A percentile compares a stretch with the other conserved stretches of the same genome.
These are phyloP conservation scores for Temnothorax nylanderi DNA, from an alignment of 1,140 invertebrate species.

Conservation along the genomic window DNA sequence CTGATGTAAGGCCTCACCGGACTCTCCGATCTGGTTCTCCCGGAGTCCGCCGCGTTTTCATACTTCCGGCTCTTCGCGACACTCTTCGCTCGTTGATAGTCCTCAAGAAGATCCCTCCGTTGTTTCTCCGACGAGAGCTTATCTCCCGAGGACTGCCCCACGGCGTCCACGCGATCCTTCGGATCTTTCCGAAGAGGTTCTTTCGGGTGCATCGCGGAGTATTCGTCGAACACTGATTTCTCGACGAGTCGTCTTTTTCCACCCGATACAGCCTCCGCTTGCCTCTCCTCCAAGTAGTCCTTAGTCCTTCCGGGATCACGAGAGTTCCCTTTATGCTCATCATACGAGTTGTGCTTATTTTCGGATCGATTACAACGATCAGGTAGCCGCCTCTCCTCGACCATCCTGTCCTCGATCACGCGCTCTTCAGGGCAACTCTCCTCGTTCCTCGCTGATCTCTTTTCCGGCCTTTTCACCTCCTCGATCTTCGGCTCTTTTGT, in stretches of 20 bases:
- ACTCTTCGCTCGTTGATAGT: constrained; percentile 57
- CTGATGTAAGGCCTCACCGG: constrained; percentile 59
- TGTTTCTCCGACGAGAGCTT: constrained; percentile 57
- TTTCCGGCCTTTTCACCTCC: constrained; percentile 38
- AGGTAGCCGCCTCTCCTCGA: constrained; percentile 33
- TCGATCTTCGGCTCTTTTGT: constrained; percentile 34
- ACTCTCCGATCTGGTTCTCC: constrained; percentile 71
- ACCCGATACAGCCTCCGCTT: constrained; percentile 59
- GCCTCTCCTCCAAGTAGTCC: constrained; percentile 56
- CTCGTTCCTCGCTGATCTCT: constrained; percentile 31
- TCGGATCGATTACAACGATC: constrained; percentile 58
- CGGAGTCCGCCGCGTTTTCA: constrained; percentile 26
- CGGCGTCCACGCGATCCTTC: constrained; percentile 68
- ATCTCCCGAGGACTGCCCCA: constrained; percentile 67
- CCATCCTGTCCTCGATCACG: constrained; percentile 11
- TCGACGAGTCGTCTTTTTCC: constrained; percentile 60
- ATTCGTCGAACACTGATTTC: constrained; percentile 55
- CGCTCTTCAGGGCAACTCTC: background rate
- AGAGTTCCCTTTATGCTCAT: constrained; percentile 57
- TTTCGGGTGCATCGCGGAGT: background rate
- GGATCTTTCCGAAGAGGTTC: constrained; percentile 35
- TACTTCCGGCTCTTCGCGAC: constrained; percentile 50
- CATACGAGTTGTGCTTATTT: constrained; percentile 52
- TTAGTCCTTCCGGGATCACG: constrained; percentile 45
- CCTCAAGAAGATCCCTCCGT: constrained; percentile 55